Conservation (phyloP, 2,797 vertebrate genomes). For the Ceyx erithaca region DNA sequence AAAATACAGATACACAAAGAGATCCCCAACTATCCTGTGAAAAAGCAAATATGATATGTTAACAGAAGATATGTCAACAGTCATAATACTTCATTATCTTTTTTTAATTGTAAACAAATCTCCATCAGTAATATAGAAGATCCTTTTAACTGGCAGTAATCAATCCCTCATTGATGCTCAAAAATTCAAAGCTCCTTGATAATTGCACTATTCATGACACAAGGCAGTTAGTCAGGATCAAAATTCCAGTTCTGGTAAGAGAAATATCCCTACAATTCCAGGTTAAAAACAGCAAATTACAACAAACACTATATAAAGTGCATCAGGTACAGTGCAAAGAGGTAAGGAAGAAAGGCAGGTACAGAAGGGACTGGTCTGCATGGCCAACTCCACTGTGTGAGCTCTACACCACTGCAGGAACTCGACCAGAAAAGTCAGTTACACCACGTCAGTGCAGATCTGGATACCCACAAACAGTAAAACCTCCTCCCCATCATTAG, state of each 20-base stretch:
- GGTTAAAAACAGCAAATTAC: slow-evolving; percentile 42
- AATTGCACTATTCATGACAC: slow-evolving; percentile 12
- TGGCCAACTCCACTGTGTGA: not conserved
- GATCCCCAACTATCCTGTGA: not conserved
- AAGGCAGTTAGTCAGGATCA: slow-evolving; percentile 47
- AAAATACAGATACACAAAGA: not conserved
- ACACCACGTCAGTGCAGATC: not conserved
- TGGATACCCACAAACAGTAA: not conserved
- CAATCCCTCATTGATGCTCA: slow-evolving; percentile 31
- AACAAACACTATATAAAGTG: slow-evolving; percentile 77
- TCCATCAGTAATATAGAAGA: slow-evolving; percentile 18
- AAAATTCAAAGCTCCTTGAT: slow-evolving; percentile 5
- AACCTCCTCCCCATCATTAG: not conserved
- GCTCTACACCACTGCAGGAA: not conserved
- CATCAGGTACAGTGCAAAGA: slow-evolving; percentile 79
- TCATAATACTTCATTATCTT: slow-evolving; percentile 54
- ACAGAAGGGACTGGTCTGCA: not conserved
- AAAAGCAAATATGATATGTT: not conserved
- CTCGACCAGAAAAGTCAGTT: not conserved
- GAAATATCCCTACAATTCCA: slow-evolving; percentile 41
- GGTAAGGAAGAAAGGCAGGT: slow-evolving; percentile 56
- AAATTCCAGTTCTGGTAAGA: slow-evolving; percentile 59
- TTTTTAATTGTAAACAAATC: slow-evolving; percentile 50
- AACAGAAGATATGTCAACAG: not conserved
- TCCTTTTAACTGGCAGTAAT: slow-evolving; percentile 35